Evolutionary conservation across 1,140 invertebrate genomes (phyloP), one percentile per base, ranked within the genome.

Genomic region (Palaemon carinicauda): DNA sequence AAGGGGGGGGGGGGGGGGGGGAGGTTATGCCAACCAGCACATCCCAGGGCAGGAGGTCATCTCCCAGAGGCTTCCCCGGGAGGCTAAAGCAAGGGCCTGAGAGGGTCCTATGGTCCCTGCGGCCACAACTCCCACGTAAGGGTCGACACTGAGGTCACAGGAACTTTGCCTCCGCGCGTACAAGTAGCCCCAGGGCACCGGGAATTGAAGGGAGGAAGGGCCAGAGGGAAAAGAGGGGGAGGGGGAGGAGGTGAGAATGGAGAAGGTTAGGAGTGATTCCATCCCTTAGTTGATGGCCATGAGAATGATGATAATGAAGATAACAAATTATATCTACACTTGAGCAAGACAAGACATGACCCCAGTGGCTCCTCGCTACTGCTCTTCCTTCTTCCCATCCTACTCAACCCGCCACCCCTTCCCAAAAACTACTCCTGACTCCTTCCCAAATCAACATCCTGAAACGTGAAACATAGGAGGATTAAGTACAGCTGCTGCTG

Each of bases 141-240:
- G 77, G 33, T 52, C 33, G 77, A 29, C 41, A 52, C 24, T 27
- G 52, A 60, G 83, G 83, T 86, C 83, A 86, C 83, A 86, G 83
- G 83, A 86, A 86, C 83, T 86, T 86, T 86, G 83, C 75, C 75
- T 86, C 75, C 53, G 56, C 77, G 75, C 83, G 83, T 86, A 80
- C 75, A 79, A 71, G 83, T 80, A 50, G 83, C 83, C 83, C 54
- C 77, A 60, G 83, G 83, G 83, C 52, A 52, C 14, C 53, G 56
- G 15, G 21, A 75, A 74, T 71, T n/a, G 31, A 15, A 77, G 24
- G 41, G 75, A 53, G 50, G 53, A 21, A 27, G 19, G 52, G 54
- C 79, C 15, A 27, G 27, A 19, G 51, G 33, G 54, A 29, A 50
- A 24, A 27, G 4, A 21, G 19, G 19, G n/a, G 2, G 7, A 9